These are phyloP conservation scores for Emmelina monodactyla DNA, from an alignment of 2,888 invertebrate genomes.

Conservation along the genomic window DNA sequence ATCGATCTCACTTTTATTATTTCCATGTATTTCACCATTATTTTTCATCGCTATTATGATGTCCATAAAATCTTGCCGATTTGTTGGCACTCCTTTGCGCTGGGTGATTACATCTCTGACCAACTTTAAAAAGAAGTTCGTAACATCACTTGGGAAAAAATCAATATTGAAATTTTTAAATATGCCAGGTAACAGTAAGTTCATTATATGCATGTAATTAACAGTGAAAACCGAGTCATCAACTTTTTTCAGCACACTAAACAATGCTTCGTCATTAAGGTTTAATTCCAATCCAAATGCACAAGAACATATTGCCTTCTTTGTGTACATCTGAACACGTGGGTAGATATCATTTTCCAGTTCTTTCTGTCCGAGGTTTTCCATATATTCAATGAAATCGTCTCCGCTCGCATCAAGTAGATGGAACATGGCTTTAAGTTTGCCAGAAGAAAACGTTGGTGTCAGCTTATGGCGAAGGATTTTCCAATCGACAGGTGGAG, in stretches of 20 bases:
- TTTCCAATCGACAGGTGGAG: conserved; percentile 25
- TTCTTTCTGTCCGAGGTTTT: conserved; percentile 13
- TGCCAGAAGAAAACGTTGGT: conserved; percentile 30
- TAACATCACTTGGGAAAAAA: not conserved
- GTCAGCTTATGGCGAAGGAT: conserved; percentile 25
- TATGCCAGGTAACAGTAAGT: not conserved
- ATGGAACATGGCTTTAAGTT: conserved; percentile 25
- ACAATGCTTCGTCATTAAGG: conserved; percentile 2
- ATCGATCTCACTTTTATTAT: not conserved
- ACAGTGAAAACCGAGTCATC: too few species aligned
- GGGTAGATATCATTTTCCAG: conserved; percentile 19
- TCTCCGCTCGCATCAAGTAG: conserved; percentile 22
- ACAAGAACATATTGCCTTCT: conserved; percentile 5
- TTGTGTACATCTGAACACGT: conserved; percentile 19
- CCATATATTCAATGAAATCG: conserved; percentile 24
- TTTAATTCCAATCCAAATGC: conserved; percentile 8
- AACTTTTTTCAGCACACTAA: too few species aligned
- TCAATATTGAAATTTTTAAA: not conserved
- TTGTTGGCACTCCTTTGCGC: not conserved
- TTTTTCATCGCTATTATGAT: not conserved
- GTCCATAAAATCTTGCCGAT: not conserved
- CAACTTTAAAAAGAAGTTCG: not conserved
- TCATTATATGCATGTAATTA: too few species aligned
- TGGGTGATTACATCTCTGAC: not conserved
- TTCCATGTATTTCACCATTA: not conserved